Evolutionary conservation across 2,797 vertebrate species (phyloP).

Genomic region (Coendou prehensilis): DNA sequence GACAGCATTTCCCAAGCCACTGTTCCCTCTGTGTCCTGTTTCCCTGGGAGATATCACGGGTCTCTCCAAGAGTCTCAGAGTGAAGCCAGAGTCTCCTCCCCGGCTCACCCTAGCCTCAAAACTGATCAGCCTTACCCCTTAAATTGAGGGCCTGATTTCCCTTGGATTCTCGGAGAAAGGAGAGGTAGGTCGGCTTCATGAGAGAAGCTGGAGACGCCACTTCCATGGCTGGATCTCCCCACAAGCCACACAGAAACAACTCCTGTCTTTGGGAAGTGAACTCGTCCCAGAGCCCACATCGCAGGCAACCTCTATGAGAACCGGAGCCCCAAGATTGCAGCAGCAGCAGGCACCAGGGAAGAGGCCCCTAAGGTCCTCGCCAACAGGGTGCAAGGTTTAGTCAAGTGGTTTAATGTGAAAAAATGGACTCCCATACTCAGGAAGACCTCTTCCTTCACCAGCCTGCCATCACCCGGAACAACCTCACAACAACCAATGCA

Average conservation of each 20-base stretch:
- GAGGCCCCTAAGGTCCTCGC: conserved; percentile 53
- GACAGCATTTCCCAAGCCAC: background rate
- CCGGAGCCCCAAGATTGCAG: background rate
- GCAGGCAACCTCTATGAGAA: background rate
- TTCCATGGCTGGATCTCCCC: background rate
- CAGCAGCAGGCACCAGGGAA: background rate
- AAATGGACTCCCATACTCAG: conserved; percentile 88
- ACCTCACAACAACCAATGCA: conserved; percentile 50
- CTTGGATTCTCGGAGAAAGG: background rate
- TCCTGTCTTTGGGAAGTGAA: background rate
- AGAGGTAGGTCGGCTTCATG: background rate
- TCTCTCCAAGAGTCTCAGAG: background rate
- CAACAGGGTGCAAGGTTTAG: conserved; percentile 88
- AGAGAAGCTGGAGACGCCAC: background rate
- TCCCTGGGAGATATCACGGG: background rate
- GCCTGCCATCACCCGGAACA: conserved; percentile 16
- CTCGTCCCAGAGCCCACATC: background rate
- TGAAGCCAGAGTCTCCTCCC: background rate
- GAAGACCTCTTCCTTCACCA: background rate
- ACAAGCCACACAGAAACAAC: background rate
- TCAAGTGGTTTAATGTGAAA: conserved; percentile 92
- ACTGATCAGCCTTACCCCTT: rapidly evolving
- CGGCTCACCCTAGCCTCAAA: background rate
- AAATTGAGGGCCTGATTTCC: background rate
- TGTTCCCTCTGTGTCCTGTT: background rate